Percentiles rank a stretch among this genome's conserved stretches.
Conservation (phyloP, 2,797 vertebrate species). For the Adrianichthys oophorus region DNA sequence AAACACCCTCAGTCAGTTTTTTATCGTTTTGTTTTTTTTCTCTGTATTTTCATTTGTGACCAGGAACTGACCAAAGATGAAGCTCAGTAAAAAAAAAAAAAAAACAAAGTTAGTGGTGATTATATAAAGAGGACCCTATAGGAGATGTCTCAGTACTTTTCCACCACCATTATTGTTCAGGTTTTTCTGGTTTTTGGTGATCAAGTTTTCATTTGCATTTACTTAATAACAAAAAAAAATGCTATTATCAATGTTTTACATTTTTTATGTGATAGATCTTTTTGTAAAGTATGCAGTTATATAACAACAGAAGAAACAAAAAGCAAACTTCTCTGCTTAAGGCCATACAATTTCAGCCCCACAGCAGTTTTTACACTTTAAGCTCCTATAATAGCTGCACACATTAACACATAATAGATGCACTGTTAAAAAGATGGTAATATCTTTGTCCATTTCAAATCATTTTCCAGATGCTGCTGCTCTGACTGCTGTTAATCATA, state of each 20-base stretch:
- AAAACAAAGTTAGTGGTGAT: conserved; percentile 25
- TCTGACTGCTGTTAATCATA: conserved; percentile 76
- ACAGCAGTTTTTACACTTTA: conserved; percentile 29
- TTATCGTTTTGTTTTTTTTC: conserved; percentile 31
- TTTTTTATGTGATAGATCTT: background rate
- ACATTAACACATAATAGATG: conserved; percentile 9
- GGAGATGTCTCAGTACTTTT: conserved; percentile 20
- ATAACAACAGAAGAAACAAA: conserved; percentile 60
- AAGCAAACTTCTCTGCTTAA: conserved; percentile 16
- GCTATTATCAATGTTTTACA: background rate
- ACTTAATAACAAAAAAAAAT: conserved; percentile 3
- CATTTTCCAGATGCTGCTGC: conserved; percentile 67
- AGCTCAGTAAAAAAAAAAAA: conserved; percentile 11
- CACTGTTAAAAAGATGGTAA: conserved; percentile 28
- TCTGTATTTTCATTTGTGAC: conserved; percentile 33
- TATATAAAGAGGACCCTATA: conserved; percentile 19
- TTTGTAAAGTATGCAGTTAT: background rate
- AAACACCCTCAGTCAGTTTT: conserved; percentile 6
- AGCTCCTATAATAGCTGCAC: conserved; percentile 4
- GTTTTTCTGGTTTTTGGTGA: conserved; percentile 3
- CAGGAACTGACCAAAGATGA: conserved; percentile 28
- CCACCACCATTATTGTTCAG: conserved; percentile 8
- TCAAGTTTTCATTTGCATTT: background rate
- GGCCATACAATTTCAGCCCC: conserved; percentile 25
- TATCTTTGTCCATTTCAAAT: conserved; percentile 58